Percentiles rank a stretch among this genome's conserved stretches.
These are phyloP conservation scores for Gadopsis marmoratus DNA, from an alignment of 2,797 vertebrate species.

Conservation along the genomic window DNA sequence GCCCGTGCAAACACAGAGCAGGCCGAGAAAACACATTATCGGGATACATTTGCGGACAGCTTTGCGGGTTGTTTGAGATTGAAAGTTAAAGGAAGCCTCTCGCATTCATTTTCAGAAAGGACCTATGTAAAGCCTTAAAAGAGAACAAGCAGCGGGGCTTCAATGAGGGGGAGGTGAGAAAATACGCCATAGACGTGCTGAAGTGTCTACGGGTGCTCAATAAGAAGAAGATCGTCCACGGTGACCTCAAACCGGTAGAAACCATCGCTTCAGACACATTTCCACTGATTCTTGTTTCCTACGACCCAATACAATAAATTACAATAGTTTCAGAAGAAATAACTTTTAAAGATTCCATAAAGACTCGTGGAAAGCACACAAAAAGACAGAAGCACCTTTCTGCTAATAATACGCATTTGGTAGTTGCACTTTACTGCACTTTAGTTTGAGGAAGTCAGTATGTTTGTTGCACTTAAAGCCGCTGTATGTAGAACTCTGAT, in stretches of 20 bases:
- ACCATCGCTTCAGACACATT: not conserved
- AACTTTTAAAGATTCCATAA: no score
- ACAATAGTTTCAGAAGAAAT: no score
- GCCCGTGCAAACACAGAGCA: no score
- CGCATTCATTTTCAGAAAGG: constrained; percentile 10
- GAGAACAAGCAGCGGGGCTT: not conserved
- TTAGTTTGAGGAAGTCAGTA: no score
- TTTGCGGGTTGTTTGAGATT: not conserved
- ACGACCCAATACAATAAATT: no score
- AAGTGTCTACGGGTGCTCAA: constrained; percentile 89
- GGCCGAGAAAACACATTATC: not conserved
- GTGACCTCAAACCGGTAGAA: constrained; percentile 89
- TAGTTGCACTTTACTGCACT: no score
- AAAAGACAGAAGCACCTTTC: no score
- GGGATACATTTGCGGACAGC: not conserved
- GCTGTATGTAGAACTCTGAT: no score
- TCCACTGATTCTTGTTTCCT: not conserved
- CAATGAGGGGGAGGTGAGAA: constrained; percentile 75
- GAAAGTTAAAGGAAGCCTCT: not conserved
- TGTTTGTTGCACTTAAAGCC: no score
- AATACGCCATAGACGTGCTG: constrained; percentile 86
- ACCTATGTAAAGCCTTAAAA: constrained; percentile 14
- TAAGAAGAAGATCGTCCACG: constrained; percentile 89
- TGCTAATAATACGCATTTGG: no score
- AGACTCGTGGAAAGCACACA: no score